These are phyloP conservation scores for Probosciger aterrimus DNA, from an alignment of 2,113 vertebrate genomes.

Conservation along the genomic window DNA sequence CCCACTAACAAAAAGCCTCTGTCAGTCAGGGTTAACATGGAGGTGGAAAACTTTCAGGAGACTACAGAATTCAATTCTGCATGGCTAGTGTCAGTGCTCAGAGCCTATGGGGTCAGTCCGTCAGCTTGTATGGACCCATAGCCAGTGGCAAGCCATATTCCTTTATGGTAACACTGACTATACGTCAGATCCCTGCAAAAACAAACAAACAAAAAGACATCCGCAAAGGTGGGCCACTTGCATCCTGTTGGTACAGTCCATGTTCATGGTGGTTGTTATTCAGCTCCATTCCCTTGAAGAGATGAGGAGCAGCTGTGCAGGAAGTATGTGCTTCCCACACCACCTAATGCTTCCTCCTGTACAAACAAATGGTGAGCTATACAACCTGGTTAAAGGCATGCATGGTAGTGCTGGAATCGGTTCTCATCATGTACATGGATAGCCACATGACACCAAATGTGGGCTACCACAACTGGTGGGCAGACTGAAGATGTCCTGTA, in stretches of 20 bases:
- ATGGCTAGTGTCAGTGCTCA: background rate
- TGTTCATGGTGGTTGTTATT: background rate
- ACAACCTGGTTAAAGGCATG: background rate
- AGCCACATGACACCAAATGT: background rate
- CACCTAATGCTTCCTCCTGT: background rate
- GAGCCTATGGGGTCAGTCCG: rapidly evolving
- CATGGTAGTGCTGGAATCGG: rapidly evolving
- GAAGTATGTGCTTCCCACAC: background rate
- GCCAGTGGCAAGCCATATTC: background rate
- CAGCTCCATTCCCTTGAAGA: background rate
- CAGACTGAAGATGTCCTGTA: background rate
- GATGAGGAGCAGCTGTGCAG: background rate
- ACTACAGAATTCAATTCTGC: background rate
- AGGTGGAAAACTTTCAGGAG: background rate
- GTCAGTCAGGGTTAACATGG: background rate
- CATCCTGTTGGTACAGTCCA: background rate
- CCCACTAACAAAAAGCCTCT: background rate
- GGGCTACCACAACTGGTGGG: background rate
- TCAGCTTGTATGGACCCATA: rapidly evolving
- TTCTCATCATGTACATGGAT: background rate
- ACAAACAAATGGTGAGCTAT: background rate
- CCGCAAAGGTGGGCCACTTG: background rate
- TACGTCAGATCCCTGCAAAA: background rate
- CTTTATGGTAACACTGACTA: background rate
- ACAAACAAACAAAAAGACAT: background rate